Base-by-base conservation (phyloP, 2,888 invertebrate species). In the Eupsilia transversa region DNA sequence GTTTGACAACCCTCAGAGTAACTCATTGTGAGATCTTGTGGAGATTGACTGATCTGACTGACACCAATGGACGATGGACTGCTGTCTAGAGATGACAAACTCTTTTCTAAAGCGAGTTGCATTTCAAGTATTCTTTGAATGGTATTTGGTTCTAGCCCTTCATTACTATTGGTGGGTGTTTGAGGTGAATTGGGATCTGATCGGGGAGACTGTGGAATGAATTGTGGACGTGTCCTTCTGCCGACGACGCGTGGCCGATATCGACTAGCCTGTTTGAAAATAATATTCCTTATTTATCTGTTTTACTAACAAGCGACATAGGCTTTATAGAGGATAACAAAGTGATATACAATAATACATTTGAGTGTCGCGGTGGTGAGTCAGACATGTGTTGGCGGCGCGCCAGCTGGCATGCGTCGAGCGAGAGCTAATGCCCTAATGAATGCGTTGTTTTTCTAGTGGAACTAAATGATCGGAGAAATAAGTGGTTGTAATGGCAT, bases 191-290 rank as follows among this genome's bases (percentile, higher is more conserved):
- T 90, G 57, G 94, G 92, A 89, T 95, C 94, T 74, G 94, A 94
- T 83, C 90, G 91, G 80, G 92, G 88, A 75, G 92, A 88, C 86
- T 91, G 92, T 68, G 92, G 87, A 77, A 91, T 82, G 86, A 93
- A 93, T 78, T 93, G 89, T 79, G 92, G 90, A 69, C 92, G 93
- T 77, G 93, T 91, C 89, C 94, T 94, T 93, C 94, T 93, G 90
- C 93, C 92, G 88, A 94, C 93, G 92, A 90, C 93, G 90, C 94
- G 94, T 86, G 94, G 94, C 83, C 95, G 95, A 91, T 96, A 96
- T 90, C 95, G 94, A 93, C 92, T 93, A 86, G 96, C 96, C 96
- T 96, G 96, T 95, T 93, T 90, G 89, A 92, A 95, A 89, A 96
- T 90, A 95, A 94, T 89, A 91, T 88, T 80, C 64, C 81, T 86